Conservation (phyloP, 2,888 invertebrate genomes). For the Oscheius myriophilus region DNA sequence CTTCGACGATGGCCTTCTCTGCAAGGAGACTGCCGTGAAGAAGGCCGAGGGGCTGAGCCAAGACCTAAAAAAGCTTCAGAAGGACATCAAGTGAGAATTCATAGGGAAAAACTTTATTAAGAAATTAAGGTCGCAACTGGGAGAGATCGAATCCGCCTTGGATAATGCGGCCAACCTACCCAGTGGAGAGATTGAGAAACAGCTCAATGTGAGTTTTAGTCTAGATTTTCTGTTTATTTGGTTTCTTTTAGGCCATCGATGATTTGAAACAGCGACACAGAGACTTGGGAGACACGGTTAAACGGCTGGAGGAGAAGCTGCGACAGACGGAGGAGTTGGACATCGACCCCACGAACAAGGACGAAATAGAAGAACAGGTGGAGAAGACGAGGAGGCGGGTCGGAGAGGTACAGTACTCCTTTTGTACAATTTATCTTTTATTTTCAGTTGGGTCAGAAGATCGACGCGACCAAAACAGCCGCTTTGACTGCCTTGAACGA, state of each 20-base stretch:
- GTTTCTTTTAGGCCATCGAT: slow-evolving; percentile 17
- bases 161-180: slow-evolving; percentile 43
- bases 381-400: slow-evolving; percentile 43
- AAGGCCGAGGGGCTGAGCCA: slow-evolving; percentile 40
- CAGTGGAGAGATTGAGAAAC: slow-evolving; percentile 40
- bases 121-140: background rate
- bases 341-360: slow-evolving; percentile 46
- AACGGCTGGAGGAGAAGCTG: slow-evolving; percentile 29
- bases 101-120: background rate
- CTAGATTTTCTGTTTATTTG: no score
- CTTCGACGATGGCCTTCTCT: slow-evolving; percentile 47
- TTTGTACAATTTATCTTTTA: no score
- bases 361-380: slow-evolving; percentile 46
- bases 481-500: slow-evolving; percentile 44
- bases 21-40: slow-evolving; percentile 38
- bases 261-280: slow-evolving; percentile 18
- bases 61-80: slow-evolving; percentile 39
- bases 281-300: slow-evolving; percentile 22
- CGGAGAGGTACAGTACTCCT: slow-evolving; percentile 31
- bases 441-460: slow-evolving; percentile 43
- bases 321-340: slow-evolving; percentile 27
- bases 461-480: slow-evolving; percentile 51
- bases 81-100: slow-evolving; percentile 42
- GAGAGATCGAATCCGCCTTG: slow-evolving; percentile 49
- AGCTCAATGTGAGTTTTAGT: slow-evolving; percentile 23